Base-by-base conservation (phyloP, 2,888 invertebrate species). In the Phaedon cochleariae region DNA sequence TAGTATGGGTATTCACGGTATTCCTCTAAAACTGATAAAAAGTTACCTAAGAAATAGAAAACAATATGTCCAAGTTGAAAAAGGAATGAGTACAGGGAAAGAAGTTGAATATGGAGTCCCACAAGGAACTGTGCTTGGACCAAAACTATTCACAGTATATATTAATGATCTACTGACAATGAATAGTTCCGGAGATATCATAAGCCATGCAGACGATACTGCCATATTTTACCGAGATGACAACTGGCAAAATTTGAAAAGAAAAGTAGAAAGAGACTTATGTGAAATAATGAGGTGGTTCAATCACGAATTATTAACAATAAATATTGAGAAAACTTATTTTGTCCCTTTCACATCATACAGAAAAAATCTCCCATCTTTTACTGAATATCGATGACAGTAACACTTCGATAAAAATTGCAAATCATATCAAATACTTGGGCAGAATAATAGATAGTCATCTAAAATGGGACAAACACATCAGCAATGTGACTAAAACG, bases 121-220 rank as follows among this genome's bases (percentile, higher is more conserved):
- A 26, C 26, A 26, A 26, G 26, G 26, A 26, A 26, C 26, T n/a
- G n/a, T n/a, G n/a, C n/a, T 26, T 26, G 26, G 3, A 26, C 26
- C 26, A 3, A 26, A 5, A 26, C 4, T 26, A 26, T 26, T 26
- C 26, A 26, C n/a, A n/a, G n/a, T n/a, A n/a, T n/a, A n/a, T 26
- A 26, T 26, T 26, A 34, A 34, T 34, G 31, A 9, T 34, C 9
- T 34, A 10, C 31, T 34, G 1, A 34, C 6, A 9, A 7, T 34
- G 10, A 34, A 34, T 34, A 10, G 31, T 34, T 34, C 31, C n/a
- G 48, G 48, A 48, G 21, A 48, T 48, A 48, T 48, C 21, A 48
- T 48, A 4, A 45, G 48, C 48, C n/a, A 48, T 48, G 48, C 48
- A 48, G 48, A 15, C n/a, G 48, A 6, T 15, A 48, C 48, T 18